Base-by-base conservation (phyloP, 2,113 vertebrate genomes). In the Chitala chitala region DNA sequence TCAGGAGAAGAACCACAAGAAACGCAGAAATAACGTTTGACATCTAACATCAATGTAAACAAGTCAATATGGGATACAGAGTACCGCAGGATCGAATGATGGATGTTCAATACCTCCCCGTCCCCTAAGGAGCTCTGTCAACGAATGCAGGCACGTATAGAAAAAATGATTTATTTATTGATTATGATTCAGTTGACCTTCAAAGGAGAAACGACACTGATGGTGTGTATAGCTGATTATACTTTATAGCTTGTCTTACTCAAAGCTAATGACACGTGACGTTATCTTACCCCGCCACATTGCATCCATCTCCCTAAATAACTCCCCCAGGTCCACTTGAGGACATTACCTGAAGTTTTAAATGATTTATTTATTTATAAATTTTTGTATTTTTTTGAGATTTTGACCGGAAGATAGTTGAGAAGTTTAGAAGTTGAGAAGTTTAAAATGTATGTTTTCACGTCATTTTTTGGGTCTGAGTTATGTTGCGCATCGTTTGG, bases 141-240 rank as follows among this genome's bases (percentile, higher is more conserved):
- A 42, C 22, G 4, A 17, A 55, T 20, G 20, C 48, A 51, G 12
- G 48, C 48, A 20, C 20, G 7, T 51, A 12, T 6, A 22, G 36
- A 66, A 68, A 68, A 42, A 42, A 20, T 42, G 64, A 68, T 68
- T 68, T 68, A 68, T 46, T 68, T 42, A 68, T 68, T n/a, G 64
- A 68, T 29, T 68, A 6, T 29, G 42, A 29, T 46, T 48, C 13
- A 42, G 40, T 46, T 26, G 64, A 68, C 64, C 64, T 68, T 68
- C 40, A n/a, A 22, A 46, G 42, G 40, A 12, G 38, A 48, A 3
- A 15, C 17, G 31, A 29, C 22, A 29, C 22, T 13, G 20, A n/a
- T 17, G 31, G 22, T 42, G 24, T 68, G 40, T 24, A 5, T 42
- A 68, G n/a, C 24, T 4, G 22, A 29, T 42, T 38, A 24, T 42